phyloP scores from a whole-genome alignment of 92 coral and sea anemone genomes.

The Epizoanthus rinbou region DNA sequence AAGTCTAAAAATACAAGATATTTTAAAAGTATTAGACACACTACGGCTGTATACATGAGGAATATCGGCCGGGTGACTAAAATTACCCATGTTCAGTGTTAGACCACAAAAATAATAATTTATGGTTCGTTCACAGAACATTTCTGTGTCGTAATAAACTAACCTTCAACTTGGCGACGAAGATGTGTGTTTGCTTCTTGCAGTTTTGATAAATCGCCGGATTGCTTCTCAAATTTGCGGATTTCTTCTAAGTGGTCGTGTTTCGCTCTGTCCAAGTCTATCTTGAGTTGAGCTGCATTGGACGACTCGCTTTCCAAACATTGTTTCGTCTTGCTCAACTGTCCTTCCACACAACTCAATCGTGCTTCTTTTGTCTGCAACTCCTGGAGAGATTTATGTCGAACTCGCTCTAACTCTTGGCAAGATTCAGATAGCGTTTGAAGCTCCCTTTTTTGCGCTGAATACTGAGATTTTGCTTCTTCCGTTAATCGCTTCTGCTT shows the following conservation, averaged over 20 bases:
- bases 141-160: not conserved
- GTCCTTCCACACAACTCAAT: constrained; percentile 79
- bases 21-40: no score
- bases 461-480: constrained; percentile 70
- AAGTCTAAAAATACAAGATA: no score
- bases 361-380: constrained; percentile 74
- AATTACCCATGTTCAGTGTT: no score
- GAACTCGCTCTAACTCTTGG: constrained; percentile 77
- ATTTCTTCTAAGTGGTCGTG: constrained; percentile 62
- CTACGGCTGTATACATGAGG: no score
- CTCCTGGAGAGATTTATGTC: constrained; percentile 75
- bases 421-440: constrained; percentile 71
- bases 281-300: constrained; percentile 59
- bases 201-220: constrained; percentile 65
- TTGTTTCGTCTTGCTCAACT: constrained; percentile 68
- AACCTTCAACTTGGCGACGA: constrained; percentile 82
- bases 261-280: constrained; percentile 69
- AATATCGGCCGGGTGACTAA: no score
- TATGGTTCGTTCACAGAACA: no score
- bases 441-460: constrained; percentile 68
- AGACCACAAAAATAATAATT: no score
- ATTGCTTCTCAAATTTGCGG: constrained; percentile 67
- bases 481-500: constrained; percentile 84
- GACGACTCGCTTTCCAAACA: constrained; percentile 64
- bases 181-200: constrained; percentile 72